A percentile compares a stretch with the other conserved stretches of the same genome.
Evolutionary conservation across 2,888 invertebrate species (phyloP).

Genomic region (Pediacus dermestoides): DNA sequence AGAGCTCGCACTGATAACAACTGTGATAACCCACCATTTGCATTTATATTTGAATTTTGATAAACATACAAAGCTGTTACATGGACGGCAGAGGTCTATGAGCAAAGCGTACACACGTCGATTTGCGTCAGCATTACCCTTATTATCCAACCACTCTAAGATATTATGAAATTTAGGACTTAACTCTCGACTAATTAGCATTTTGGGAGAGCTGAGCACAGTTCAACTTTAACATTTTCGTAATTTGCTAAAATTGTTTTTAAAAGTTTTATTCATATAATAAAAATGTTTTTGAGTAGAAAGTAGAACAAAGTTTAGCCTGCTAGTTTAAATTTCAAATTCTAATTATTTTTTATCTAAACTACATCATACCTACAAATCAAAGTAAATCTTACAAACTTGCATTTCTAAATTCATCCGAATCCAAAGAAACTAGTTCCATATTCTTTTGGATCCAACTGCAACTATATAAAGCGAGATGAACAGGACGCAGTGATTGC

Average conservation of each 20-base stretch:
- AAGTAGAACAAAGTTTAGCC: too few species aligned
- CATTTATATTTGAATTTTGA: slow-evolving; percentile 47
- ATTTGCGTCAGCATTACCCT: slow-evolving; percentile 22
- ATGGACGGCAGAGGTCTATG: slow-evolving; percentile 19
- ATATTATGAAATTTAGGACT: slow-evolving; percentile 25
- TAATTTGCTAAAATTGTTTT: slow-evolving; percentile 4
- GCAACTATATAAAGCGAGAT: too few species aligned
- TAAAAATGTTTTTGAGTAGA: too few species aligned
- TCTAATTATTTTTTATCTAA: too few species aligned
- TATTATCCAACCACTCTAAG: slow-evolving; percentile 25
- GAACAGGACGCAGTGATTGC: too few species aligned
- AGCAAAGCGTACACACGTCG: slow-evolving; percentile 19
- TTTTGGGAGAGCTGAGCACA: slow-evolving; percentile 26
- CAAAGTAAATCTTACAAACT: too few species aligned
- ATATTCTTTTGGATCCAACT: too few species aligned
- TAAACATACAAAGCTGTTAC: slow-evolving; percentile 42
- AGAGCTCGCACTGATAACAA: slow-evolving; percentile 38
- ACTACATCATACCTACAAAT: too few species aligned
- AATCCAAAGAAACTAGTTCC: too few species aligned
- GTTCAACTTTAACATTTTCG: neutral
- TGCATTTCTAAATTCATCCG: too few species aligned
- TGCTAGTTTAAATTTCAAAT: too few species aligned
- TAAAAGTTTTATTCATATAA: neutral
- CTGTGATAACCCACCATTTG: slow-evolving; percentile 42
- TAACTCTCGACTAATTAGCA: slow-evolving; percentile 27